These are phyloP conservation scores for Tenthredo mesomela DNA, from an alignment of 2,888 invertebrate species.

Conservation along the genomic window DNA sequence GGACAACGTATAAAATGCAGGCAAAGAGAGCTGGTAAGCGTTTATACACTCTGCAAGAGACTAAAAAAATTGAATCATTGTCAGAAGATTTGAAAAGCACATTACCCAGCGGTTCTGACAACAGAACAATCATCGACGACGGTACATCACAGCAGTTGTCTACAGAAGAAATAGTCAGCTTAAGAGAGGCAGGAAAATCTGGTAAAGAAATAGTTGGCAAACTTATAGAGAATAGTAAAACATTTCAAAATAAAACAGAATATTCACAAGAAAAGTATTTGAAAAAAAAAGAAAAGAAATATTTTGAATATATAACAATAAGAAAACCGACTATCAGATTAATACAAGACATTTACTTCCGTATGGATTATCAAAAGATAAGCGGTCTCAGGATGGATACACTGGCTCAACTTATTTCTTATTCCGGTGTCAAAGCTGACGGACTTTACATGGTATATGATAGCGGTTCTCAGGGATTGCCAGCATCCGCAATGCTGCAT, in stretches of 20 bases:
- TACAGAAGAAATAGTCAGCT: constrained; percentile 89
- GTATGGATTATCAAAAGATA: constrained; percentile 87
- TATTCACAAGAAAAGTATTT: constrained; percentile 97
- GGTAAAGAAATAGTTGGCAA: constrained; percentile 92
- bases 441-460: constrained; percentile 92
- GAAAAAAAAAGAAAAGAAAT: constrained; percentile 96
- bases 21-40: constrained; percentile 80
- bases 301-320: constrained; percentile 90
- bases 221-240: constrained; percentile 93
- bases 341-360: constrained; percentile 92
- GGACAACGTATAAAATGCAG: constrained; percentile 88
- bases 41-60: constrained; percentile 80
- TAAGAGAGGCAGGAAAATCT: constrained; percentile 88
- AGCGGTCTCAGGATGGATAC: constrained; percentile 92
- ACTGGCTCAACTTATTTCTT: constrained; percentile 91
- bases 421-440: constrained; percentile 89
- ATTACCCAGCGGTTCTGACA: constrained; percentile 86
- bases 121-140: constrained; percentile 90
- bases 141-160: constrained; percentile 91
- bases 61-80: constrained; percentile 81
- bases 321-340: constrained; percentile 89
- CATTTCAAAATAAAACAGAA: constrained; percentile 94
- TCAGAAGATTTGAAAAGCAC: constrained; percentile 83
- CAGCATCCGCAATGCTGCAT: constrained; percentile 91
- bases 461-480: constrained; percentile 91